Evolutionary conservation across 2,888 invertebrate genomes (phyloP).

Genomic region (Chalcosyrphus nemorum): DNA sequence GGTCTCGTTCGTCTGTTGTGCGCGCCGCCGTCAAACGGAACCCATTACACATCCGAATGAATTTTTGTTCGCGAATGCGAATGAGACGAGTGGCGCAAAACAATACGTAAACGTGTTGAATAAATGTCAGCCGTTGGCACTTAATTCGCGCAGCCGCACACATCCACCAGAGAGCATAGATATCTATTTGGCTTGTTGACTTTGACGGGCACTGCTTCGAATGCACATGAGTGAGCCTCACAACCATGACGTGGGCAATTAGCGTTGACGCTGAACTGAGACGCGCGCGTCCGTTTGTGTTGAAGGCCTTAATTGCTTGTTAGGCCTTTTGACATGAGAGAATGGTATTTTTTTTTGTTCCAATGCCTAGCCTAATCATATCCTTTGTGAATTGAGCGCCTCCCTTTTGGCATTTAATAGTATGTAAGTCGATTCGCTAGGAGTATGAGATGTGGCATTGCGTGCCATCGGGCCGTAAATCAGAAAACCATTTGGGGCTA

Average conservation of each 20-base stretch:
- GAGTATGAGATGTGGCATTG: slow-evolving; percentile 74
- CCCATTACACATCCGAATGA: slow-evolving; percentile 50
- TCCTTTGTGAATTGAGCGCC: slow-evolving; percentile 30
- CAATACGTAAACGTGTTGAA: slow-evolving; percentile 72
- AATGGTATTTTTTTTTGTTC: slow-evolving; percentile 37
- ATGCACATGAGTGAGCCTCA: slow-evolving; percentile 18
- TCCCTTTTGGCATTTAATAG: slow-evolving; percentile 21
- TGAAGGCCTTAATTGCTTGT: slow-evolving; percentile 73
- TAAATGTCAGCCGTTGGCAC: slow-evolving; percentile 73
- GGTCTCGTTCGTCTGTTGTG: neutral
- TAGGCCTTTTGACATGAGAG: slow-evolving; percentile 67
- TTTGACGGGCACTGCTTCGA: slow-evolving; percentile 51
- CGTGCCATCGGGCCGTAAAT: slow-evolving; percentile 79
- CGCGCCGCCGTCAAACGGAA: slow-evolving; percentile 43
- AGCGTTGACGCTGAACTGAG: slow-evolving; percentile 68
- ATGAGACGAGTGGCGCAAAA: slow-evolving; percentile 22
- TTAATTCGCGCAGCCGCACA: slow-evolving; percentile 54
- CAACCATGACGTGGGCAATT: slow-evolving; percentile 70
- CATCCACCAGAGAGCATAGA: slow-evolving; percentile 30
- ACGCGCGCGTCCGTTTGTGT: slow-evolving; percentile 67
- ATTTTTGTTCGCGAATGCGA: slow-evolving; percentile 4
- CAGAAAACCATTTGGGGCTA: slow-evolving; percentile 78
- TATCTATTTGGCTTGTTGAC: slow-evolving; percentile 59
- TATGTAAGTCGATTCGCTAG: neutral
- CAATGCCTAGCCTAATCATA: slow-evolving; percentile 57